Conservation (phyloP, 2,888 invertebrate genomes). For the Nemotelus pantherinus region DNA sequence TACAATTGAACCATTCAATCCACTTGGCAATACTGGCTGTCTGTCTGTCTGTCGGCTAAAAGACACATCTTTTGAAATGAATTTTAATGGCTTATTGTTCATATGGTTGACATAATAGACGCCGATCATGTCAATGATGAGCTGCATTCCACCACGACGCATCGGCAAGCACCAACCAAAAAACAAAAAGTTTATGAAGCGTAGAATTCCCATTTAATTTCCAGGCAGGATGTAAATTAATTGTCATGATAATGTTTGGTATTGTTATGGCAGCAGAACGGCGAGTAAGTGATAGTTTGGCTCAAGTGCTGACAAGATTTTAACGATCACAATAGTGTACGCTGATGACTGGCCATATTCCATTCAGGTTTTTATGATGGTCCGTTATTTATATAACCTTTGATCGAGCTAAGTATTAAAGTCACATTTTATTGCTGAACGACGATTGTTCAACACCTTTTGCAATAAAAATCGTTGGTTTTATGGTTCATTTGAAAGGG, state of each 20-base stretch:
- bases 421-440: not conserved
- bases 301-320: constrained; percentile 24
- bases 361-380: constrained; percentile 6
- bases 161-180: constrained; percentile 12
- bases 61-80: constrained; percentile 10
- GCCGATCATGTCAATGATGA: constrained; percentile 3
- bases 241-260: constrained; percentile 19
- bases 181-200: constrained; percentile 13
- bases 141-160: constrained; percentile 30
- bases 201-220: constrained; percentile 24
- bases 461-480: no score
- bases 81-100: constrained; percentile 30
- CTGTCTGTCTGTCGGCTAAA: not conserved
- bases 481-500: no score
- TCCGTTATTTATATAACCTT: not conserved
- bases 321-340: not conserved
- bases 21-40: not conserved
- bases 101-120: constrained; percentile 6
- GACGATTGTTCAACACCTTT: no score
- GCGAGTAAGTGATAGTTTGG: constrained; percentile 21
- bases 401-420: not conserved
- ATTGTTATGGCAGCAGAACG: not conserved
- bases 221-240: constrained; percentile 36
- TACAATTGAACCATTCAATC: not conserved
- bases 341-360: constrained; percentile 13